Evolutionary conservation across 2,888 invertebrate species (phyloP).

Genomic region (Microctonus brassicae): DNA sequence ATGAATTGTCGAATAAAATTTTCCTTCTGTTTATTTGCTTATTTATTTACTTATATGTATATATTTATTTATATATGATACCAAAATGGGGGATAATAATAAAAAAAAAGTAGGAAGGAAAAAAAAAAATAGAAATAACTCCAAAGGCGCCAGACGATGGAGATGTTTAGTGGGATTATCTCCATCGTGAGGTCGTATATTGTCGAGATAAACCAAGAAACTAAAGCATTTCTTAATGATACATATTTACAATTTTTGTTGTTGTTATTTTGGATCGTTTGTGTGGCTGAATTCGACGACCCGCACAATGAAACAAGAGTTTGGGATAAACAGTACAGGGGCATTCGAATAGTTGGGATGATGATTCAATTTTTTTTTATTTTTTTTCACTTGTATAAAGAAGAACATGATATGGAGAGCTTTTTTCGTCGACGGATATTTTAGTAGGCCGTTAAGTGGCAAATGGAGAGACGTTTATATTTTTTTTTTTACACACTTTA

Average conservation of each 20-base stretch:
- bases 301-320: slow-evolving; percentile 22
- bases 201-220: slow-evolving; percentile 61
- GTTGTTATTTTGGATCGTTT: not conserved
- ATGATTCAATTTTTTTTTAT: not conserved
- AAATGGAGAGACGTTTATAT: not conserved
- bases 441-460: not conserved
- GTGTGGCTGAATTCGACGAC: slow-evolving; percentile 30
- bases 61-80: slow-evolving; percentile 16
- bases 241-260: slow-evolving; percentile 57
- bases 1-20: slow-evolving; percentile 19
- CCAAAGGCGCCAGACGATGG: slow-evolving; percentile 49
- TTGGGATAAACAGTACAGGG: not conserved
- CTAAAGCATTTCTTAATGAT: slow-evolving; percentile 54
- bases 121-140: slow-evolving; percentile 29
- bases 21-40: slow-evolving; percentile 29
- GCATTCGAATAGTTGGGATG: not conserved
- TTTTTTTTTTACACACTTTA: not conserved
- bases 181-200: slow-evolving; percentile 49
- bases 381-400: not conserved
- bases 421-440: slow-evolving; percentile 9
- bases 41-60: slow-evolving; percentile 46
- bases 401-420: not conserved
- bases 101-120: slow-evolving; percentile 31
- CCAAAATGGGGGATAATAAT: slow-evolving; percentile 7
- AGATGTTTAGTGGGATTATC: slow-evolving; percentile 36